These are phyloP conservation scores for Plagodis pulveraria DNA, from an alignment of 2,888 invertebrate species.

Conservation along the genomic window DNA sequence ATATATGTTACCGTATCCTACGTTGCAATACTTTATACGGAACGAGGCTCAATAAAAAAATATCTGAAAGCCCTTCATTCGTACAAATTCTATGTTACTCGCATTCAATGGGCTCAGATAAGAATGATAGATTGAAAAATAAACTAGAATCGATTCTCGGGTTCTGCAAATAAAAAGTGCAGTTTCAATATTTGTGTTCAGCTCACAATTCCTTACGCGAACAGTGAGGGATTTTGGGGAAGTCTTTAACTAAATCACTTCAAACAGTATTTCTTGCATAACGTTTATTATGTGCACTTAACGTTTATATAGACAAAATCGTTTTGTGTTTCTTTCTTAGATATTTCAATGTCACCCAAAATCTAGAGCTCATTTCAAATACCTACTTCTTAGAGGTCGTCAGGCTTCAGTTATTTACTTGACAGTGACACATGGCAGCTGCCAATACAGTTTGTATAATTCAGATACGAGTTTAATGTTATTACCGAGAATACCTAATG, in stretches of 20 bases:
- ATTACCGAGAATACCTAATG: too few species aligned
- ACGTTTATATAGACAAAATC: too few species aligned
- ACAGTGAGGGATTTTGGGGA: slow-evolving; percentile 4
- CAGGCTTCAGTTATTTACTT: too few species aligned
- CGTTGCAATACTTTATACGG: slow-evolving; percentile 25
- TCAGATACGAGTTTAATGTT: too few species aligned
- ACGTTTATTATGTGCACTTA: too few species aligned
- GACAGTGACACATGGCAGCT: too few species aligned
- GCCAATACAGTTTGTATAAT: too few species aligned
- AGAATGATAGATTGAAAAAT: slow-evolving; percentile 49
- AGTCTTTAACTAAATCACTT: slow-evolving; percentile 5
- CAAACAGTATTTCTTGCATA: too few species aligned
- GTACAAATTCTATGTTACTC: slow-evolving; percentile 40
- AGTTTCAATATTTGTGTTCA: slow-evolving; percentile 26
- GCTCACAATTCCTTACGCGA: slow-evolving; percentile 17
- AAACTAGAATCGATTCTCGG: slow-evolving; percentile 49
- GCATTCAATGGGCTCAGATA: slow-evolving; percentile 41
- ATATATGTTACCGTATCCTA: slow-evolving; percentile 21
- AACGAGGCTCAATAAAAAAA: slow-evolving; percentile 31
- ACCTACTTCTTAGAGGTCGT: too few species aligned
- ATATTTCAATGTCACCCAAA: too few species aligned
- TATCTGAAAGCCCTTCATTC: slow-evolving; percentile 25
- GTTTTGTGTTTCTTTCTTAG: too few species aligned
- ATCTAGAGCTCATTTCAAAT: neutral
- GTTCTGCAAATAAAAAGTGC: slow-evolving; percentile 36